phyloP scores from a whole-genome alignment of 2,113 vertebrate species.

The Gadus macrocephalus region DNA sequence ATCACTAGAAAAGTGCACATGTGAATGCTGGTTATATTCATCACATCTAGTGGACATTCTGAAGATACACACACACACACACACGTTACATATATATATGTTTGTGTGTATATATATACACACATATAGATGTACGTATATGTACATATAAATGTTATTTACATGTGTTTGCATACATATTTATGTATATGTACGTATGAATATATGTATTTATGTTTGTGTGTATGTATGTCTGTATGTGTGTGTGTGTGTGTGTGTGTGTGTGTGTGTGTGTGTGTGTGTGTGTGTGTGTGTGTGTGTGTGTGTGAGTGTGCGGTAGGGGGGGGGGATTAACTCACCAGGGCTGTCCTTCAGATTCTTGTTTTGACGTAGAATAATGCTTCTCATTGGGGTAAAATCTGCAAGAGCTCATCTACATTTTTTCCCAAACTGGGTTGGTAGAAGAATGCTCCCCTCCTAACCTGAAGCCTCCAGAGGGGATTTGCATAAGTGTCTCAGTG shows the following conservation, averaged over 20 bases:
- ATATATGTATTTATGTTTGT: too few relatives aligned
- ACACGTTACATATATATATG: not conserved
- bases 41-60: not conserved
- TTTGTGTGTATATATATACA: not conserved
- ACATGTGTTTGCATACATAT: not conserved
- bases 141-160: not conserved
- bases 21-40: not conserved
- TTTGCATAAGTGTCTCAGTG: conserved; percentile 78
- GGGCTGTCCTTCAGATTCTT: not conserved
- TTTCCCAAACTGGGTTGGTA: conserved; percentile 39
- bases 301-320: not conserved
- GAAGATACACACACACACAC: not conserved
- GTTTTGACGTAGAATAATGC: not conserved
- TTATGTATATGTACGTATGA: too few relatives aligned
- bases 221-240: not conserved
- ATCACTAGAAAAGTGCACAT: not conserved
- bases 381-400: conserved; percentile 5
- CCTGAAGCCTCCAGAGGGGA: conserved; percentile 38
- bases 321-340: not conserved
- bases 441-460: not conserved
- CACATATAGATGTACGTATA: not conserved
- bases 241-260: too few relatives aligned
- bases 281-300: not conserved
- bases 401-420: conserved; percentile 46
- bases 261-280: too few relatives aligned